Evolutionary conservation across 2,888 invertebrate genomes (phyloP), one percentile per base, ranked within the genome.

Genomic region (Thecocarcelia acutangulata): DNA sequence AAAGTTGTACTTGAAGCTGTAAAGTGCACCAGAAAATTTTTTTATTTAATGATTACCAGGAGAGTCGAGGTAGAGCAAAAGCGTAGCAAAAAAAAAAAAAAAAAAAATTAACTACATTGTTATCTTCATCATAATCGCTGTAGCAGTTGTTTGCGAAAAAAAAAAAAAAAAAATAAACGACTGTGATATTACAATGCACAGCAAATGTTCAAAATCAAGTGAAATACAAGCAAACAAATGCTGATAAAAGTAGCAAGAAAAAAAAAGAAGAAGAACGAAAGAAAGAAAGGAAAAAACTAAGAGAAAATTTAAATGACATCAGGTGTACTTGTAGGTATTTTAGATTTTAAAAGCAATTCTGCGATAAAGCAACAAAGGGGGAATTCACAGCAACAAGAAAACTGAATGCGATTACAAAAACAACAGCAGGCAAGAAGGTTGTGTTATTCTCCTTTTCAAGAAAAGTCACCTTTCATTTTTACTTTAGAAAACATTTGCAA

Each of bases 171-270:
- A 48, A 54, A 42, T 46, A 58, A 40, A 48, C 58, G 33, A 69
- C 13, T 58, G 8, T 40, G 8, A 46, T 58, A 13, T 33, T 52
- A 42, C 13, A 58, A 37, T 21, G 24, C n/a, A 69, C 19, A 77
- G 70, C 63, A 77, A 77, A 81, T 74, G 63, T 69, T 74, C 12
- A 73, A 81, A 77, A 77, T 77, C 81, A 77, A 77, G 76, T 63
- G 50, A 24, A 64, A 70, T 59, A 54, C 33, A 52, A 17, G 42
- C 12, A n/a, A 69, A 37, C 19, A 64, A 33, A 9, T 44, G 44
- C 19, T 42, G 42, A 21, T 15, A 66, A 12, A 52, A 9, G 19
- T 46, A 1, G 21, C n/a, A 52, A 11, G 4, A 56, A 12, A 17
- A 4, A 13, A 19, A 24, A 63, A 37, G 12, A n/a, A n/a, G n/a